These are phyloP conservation scores for Pocillopora meandrina DNA, from an alignment of 92 coral and sea anemone species.

Conservation along the genomic window DNA sequence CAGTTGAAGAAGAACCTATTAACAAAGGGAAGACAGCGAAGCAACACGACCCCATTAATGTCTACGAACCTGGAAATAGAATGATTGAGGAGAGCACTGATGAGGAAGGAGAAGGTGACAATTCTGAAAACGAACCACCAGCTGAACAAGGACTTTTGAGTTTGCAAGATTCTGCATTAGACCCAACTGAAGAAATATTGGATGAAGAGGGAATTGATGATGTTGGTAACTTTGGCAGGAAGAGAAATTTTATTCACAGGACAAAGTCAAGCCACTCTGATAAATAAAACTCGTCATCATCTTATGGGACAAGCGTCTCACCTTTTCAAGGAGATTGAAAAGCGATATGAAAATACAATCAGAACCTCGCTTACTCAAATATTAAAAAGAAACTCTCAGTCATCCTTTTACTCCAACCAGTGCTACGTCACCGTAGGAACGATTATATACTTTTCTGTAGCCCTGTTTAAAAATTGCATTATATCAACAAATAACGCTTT, in stretches of 20 bases:
- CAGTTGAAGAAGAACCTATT: not conserved
- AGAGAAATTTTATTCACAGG: slow-evolving; percentile 10
- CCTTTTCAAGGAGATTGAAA: too few relatives aligned
- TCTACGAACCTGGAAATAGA: not conserved
- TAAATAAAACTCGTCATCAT: not conserved
- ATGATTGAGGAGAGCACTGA: not conserved
- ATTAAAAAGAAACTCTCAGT: too few relatives aligned
- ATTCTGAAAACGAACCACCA: not conserved
- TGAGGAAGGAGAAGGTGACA: not conserved
- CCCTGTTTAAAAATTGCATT: too few relatives aligned
- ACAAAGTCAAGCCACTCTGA: not conserved
- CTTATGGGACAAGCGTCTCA: too few relatives aligned
- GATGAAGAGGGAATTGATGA: slow-evolving; percentile 40
- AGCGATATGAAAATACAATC: too few relatives aligned
- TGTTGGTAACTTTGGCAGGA: slow-evolving; percentile 34
- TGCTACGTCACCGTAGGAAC: too few relatives aligned
- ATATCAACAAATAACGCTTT: too few relatives aligned
- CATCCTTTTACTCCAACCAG: too few relatives aligned
- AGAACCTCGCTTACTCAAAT: too few relatives aligned
- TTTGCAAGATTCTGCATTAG: not conserved
- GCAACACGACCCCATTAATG: not conserved
- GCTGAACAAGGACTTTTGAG: not conserved
- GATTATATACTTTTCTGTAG: too few relatives aligned
- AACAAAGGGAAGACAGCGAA: not conserved
- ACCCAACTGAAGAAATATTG: slow-evolving; percentile 17